Percentiles rank a stretch among this genome's conserved stretches.
phyloP scores from a whole-genome alignment of 2,888 invertebrate genomes.

The Erynnis tages region DNA sequence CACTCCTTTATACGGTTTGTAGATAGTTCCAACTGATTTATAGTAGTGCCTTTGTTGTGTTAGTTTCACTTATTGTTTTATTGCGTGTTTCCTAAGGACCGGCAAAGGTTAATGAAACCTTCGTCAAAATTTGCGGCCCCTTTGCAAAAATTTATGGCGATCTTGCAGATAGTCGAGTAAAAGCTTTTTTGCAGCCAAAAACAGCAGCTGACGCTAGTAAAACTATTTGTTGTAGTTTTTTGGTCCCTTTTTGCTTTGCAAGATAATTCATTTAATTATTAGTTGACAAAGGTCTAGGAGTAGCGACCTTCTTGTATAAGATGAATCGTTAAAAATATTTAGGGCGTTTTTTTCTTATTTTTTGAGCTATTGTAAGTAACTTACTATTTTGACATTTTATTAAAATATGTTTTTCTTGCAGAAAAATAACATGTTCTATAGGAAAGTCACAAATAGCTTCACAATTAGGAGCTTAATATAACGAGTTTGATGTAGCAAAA shows the following conservation, averaged over 20 bases:
- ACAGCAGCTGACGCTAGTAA: conserved; percentile 7
- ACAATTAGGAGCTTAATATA: too few species aligned
- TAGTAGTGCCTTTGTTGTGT: conserved; percentile 36
- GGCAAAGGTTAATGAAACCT: conserved; percentile 22
- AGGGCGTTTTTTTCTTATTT: too few species aligned
- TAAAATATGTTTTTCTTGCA: too few species aligned
- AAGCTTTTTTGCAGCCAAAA: conserved; percentile 9
- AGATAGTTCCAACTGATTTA: conserved; percentile 34
- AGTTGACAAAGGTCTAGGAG: too few species aligned
- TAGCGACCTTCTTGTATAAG: too few species aligned
- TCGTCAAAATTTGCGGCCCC: conserved; percentile 22
- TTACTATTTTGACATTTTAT: too few species aligned
- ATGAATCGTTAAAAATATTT: too few species aligned
- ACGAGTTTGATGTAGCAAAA: too few species aligned
- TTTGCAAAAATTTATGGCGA: conserved; percentile 26
- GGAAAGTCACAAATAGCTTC: too few species aligned
- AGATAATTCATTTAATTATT: conserved; percentile 11
- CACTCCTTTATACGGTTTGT: background rate
- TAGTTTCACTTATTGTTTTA: conserved; percentile 36
- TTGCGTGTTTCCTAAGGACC: conserved; percentile 20
- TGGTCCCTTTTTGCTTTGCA: background rate
- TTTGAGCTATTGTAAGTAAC: too few species aligned
- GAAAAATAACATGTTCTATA: too few species aligned
- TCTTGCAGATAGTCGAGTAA: conserved; percentile 6
- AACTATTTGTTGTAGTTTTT: conserved; percentile 14